These are phyloP conservation scores for Desoria tigrina DNA, from an alignment of 2,888 invertebrate species.

Conservation along the genomic window DNA sequence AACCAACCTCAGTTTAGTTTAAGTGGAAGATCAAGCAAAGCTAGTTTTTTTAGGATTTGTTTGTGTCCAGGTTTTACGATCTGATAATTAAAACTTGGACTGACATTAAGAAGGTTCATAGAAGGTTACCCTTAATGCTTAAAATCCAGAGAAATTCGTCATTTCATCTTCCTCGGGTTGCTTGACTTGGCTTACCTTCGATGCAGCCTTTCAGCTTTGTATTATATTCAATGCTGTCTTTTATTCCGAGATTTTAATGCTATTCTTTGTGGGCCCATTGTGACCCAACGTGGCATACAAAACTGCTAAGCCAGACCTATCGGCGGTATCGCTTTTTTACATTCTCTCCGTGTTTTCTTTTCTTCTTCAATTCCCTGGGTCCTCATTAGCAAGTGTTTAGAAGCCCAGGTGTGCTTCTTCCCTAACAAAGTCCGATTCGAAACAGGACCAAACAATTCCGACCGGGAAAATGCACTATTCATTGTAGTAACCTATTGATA, in stretches of 20 bases:
- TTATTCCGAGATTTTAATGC: conserved; percentile 13
- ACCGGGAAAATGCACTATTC: background rate
- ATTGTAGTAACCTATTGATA: conserved; percentile 14
- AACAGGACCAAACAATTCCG: conserved; percentile 9
- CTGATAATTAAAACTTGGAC: conserved; percentile 48
- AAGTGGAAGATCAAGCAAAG: conserved; percentile 16
- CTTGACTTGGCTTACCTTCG: conserved; percentile 9
- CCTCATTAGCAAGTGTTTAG: conserved; percentile 46
- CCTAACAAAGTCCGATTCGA: conserved; percentile 12
- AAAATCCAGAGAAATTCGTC: background rate
- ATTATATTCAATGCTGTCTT: conserved; percentile 4
- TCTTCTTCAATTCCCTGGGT: conserved; percentile 17
- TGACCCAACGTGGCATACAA: conserved; percentile 6
- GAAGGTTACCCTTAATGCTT: conserved; percentile 12
- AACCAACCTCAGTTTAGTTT: conserved; percentile 10
- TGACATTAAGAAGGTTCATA: conserved; percentile 36
- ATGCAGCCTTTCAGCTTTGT: background rate
- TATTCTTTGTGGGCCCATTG: conserved; percentile 9
- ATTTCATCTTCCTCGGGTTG: background rate
- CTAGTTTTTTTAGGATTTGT: conserved; percentile 6
- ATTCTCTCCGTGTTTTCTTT: conserved; percentile 10
- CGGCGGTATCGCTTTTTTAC: conserved; percentile 15
- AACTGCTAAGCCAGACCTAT: conserved; percentile 3
- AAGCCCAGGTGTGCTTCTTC: conserved; percentile 42
- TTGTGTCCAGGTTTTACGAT: conserved; percentile 42